A percentile compares a stretch with the other conserved stretches of the same genome.
Evolutionary conservation across 2,113 vertebrate species (phyloP).

Genomic region (Anoura caudifer): DNA sequence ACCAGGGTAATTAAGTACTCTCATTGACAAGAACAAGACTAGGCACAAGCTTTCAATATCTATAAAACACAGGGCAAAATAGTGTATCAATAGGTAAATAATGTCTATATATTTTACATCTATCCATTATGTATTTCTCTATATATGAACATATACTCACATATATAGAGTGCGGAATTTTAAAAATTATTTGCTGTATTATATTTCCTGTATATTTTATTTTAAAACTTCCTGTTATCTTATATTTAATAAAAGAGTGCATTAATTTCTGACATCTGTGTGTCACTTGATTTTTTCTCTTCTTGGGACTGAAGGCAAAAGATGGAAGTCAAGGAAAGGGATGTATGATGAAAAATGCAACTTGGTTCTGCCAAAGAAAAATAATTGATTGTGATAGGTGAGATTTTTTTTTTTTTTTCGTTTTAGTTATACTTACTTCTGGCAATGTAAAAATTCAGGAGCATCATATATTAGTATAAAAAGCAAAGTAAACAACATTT

Average conservation of each 20-base stretch:
- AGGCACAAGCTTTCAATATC: slow-evolving; percentile 14
- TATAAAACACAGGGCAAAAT: not conserved
- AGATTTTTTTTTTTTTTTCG: not conserved
- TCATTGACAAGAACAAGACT: not conserved
- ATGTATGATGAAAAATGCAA: not conserved
- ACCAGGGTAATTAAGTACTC: not conserved
- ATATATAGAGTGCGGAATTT: not conserved
- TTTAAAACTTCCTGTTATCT: not conserved
- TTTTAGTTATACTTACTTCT: slow-evolving; percentile 34
- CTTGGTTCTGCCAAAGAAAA: not conserved
- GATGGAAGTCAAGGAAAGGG: not conserved
- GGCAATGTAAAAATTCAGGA: slow-evolving; percentile 2
- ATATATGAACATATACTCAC: not conserved
- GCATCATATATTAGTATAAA: not conserved
- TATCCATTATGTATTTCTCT: not conserved
- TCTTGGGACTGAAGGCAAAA: not conserved
- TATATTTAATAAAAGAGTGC: not conserved
- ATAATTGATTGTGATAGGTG: not conserved
- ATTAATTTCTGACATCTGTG: not conserved
- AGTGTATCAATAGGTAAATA: not conserved
- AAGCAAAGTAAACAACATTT: not conserved
- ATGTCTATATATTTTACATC: not conserved
- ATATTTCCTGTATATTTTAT: not conserved
- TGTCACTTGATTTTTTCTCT: slow-evolving; percentile 2
- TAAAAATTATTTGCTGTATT: not conserved